Base-by-base conservation (phyloP, 2,797 vertebrate species). In the Poeciliopsis turneri region DNA sequence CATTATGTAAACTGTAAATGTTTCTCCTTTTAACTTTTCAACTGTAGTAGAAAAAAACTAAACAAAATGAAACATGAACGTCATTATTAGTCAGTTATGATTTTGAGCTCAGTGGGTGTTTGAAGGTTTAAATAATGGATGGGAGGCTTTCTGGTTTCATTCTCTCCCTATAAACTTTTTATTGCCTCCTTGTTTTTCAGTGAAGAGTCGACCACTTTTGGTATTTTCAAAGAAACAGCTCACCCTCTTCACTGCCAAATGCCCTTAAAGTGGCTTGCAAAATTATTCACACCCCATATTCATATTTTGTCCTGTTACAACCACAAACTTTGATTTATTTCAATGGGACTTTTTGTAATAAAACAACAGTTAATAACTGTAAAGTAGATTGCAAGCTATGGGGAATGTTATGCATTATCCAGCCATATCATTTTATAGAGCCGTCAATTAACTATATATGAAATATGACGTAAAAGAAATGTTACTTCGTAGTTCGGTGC, bases 101-200 rank as follows among this genome's bases (percentile, higher is more conserved):
- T 69, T 76, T 69, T n/a, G n/a, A 18, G n/a, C 70, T 53, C n/a
- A n/a, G 13, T 7, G 0, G 33, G 1, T 55, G 36, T 45, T 23
- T 71, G 13, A 49, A 59, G 11, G n/a, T 25, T 10, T 55, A 11
- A 78, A 96, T 92, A 0, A 95, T 94, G 94, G 84, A 92, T 93
- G n/a, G 13, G 43, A 46, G n/a, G 68, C 15, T 70, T 28, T 46
- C 41, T 70, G 41, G 13, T 28, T 70, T 28, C 46, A 70, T n/a
- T 28, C 12, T 43, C 10, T 16, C 12, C 46, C n/a, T 8, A 70
- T 45, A 8, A 70, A 70, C 80, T 41, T 76, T 61, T 77, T 46
- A 76, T 64, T 43, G 68, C 47, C 15, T 4, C 11, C 69, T 78
- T 28, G 61, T 10, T 78, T 59, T 66, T 61, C 59, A 59, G 25